Base-by-base conservation (phyloP, 2,888 invertebrate species). In the Phengaris arion region DNA sequence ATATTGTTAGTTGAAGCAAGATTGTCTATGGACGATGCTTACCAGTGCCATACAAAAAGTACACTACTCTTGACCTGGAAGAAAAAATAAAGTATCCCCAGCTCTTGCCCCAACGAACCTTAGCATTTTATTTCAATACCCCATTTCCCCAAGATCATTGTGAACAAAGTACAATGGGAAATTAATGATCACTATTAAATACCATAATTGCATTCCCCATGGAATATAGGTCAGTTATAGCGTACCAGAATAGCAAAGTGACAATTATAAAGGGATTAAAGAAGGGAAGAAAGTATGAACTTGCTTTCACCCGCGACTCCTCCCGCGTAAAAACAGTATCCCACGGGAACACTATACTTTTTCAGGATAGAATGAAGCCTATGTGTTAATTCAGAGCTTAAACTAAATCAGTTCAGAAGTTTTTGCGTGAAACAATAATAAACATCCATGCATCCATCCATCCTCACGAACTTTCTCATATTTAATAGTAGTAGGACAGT, bases 111-210 rank as follows among this genome's bases (percentile, higher is more conserved):
- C 13, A n/a, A 46, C 15, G 48, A 59, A 59, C 59, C 22, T 10
- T 10, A 9, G n/a, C 15, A 7, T 59, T 12, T 64, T 6, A 35
- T 35, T 22, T 45, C 6, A 64, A 64, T 6, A 12, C 64, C 64
- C 35, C 13, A 64, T 64, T 35, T 12, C 59, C 22, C 22, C 35
- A 64, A 45, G 64, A 64, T 35, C 6, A 45, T 64, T 64, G 35
- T 64, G 35, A 35, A 64, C 64, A 22, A 59, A 59, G 45, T 64
- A 64, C 35, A 64, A 69, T 69, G 48, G n/a, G 48, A 69, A 48
- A 69, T 69, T 69, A 69, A 69, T 69, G 48, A 15, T 68, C 46
- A 68, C 45, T 68, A 46, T n/a, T 68, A 68, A 68, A 68, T 46
- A 45, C 69, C 48, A 69, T 15, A 48, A 69, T 69, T 46, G 48